Conservation (phyloP, 1,140 invertebrate species). For the Apis dorsata region DNA sequence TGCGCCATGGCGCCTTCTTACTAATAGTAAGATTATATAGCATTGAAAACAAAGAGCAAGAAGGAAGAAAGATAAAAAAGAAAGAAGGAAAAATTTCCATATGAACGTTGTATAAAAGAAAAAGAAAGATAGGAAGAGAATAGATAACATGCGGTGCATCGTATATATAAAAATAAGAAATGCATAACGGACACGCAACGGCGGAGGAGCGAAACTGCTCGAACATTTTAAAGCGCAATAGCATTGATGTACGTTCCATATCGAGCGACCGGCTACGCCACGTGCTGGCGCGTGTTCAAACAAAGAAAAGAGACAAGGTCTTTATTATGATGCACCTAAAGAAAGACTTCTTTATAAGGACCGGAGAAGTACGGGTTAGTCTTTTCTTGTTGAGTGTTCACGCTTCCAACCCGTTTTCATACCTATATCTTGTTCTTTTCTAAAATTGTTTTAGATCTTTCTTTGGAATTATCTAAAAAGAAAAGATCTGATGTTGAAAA, state of each 20-base stretch:
- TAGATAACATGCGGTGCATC: background rate
- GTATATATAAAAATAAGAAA: background rate
- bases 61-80: background rate
- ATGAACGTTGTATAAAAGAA: too few species aligned
- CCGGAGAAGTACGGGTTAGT: constrained; percentile 10
- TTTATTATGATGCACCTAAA: constrained; percentile 53
- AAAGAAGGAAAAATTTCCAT: background rate
- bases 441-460: background rate
- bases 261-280: constrained; percentile 54
- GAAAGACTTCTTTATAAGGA: constrained; percentile 46
- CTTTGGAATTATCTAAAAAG: background rate
- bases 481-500: background rate
- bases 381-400: constrained; percentile 4
- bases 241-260: constrained; percentile 43
- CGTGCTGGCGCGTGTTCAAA: constrained; percentile 66
- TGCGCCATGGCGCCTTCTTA: background rate
- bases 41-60: background rate
- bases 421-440: background rate
- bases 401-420: background rate
- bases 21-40: background rate
- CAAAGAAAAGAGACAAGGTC: constrained; percentile 66
- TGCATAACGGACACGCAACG: background rate
- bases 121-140: background rate
- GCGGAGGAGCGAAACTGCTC: background rate
- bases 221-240: constrained; percentile 53